A percentile compares a stretch with the other conserved stretches of the same genome.
These are phyloP conservation scores for Macropodus opercularis DNA, from an alignment of 2,797 vertebrate genomes.

Conservation along the genomic window DNA sequence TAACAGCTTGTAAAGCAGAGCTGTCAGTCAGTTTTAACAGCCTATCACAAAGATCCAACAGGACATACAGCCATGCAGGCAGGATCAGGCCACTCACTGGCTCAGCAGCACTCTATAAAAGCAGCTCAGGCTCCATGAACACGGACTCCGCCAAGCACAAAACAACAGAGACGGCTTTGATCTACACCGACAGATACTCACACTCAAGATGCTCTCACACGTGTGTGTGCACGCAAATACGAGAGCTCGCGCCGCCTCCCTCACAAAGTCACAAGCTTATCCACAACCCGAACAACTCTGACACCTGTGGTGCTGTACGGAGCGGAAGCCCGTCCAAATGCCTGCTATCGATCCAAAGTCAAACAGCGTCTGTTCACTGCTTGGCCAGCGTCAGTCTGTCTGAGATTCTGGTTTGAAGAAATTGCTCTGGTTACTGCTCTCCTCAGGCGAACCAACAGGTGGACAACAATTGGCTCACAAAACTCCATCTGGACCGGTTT, in stretches of 20 bases:
- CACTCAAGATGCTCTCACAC: slow-evolving; percentile 42
- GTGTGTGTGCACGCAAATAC: slow-evolving; percentile 23
- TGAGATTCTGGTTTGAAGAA: slow-evolving; percentile 61
- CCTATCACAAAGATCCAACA: slow-evolving; percentile 71
- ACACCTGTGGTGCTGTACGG: slow-evolving; percentile 67
- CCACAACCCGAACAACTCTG: slow-evolving; percentile 45
- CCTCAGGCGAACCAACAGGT: slow-evolving; percentile 62
- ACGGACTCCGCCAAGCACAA: slow-evolving; percentile 55
- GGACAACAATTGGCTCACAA: slow-evolving; percentile 42
- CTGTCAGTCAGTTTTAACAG: slow-evolving; percentile 69
- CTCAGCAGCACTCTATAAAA: slow-evolving; percentile 74
- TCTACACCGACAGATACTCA: slow-evolving; percentile 48
- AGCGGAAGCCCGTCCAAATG: slow-evolving; percentile 55
- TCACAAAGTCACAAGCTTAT: slow-evolving; percentile 36
- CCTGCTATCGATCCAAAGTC: slow-evolving; percentile 64
- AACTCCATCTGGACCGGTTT: slow-evolving; percentile 44
- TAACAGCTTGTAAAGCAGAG: slow-evolving; percentile 69
- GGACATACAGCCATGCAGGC: slow-evolving; percentile 51
- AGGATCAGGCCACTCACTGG: slow-evolving; percentile 42
- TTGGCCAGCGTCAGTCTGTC: slow-evolving; percentile 73
- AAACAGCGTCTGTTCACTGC: slow-evolving; percentile 67
- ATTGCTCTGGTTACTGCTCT: slow-evolving; percentile 34
- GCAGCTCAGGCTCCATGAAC: slow-evolving; percentile 26
- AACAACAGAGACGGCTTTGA: slow-evolving; percentile 64
- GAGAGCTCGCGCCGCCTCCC: slow-evolving; percentile 28